phyloP scores from a whole-genome alignment of 1,140 invertebrate species.

The Anthonomus grandis region DNA sequence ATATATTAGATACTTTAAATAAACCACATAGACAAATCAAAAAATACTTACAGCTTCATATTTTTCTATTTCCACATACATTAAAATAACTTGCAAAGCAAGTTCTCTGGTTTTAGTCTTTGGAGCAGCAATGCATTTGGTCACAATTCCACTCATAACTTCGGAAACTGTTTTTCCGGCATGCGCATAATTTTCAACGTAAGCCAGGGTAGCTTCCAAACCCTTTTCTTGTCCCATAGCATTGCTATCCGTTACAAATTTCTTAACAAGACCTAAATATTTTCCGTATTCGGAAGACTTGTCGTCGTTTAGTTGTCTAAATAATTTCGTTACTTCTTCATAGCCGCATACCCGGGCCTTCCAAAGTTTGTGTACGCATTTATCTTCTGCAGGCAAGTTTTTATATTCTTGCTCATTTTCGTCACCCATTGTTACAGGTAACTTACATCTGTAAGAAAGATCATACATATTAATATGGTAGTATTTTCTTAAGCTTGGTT shows the following conservation, averaged over 20 bases:
- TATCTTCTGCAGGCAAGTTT: constrained; percentile 88
- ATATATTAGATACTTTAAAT: background rate
- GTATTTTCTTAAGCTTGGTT: too few relatives aligned
- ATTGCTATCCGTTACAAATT: constrained; percentile 94
- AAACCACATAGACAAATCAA: background rate
- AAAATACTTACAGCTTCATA: constrained; percentile 68
- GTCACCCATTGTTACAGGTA: too few relatives aligned
- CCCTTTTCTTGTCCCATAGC: constrained; percentile 95
- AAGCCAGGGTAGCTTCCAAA: constrained; percentile 84
- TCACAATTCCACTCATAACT: constrained; percentile 83
- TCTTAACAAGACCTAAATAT: constrained; percentile 88
- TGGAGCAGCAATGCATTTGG: constrained; percentile 89
- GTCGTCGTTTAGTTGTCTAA: constrained; percentile 82
- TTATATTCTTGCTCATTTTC: constrained; percentile 94
- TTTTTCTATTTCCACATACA: constrained; percentile 96
- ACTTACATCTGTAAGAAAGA: too few relatives aligned
- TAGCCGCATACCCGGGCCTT: constrained; percentile 92
- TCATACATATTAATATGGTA: too few relatives aligned
- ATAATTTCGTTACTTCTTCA: constrained; percentile 87
- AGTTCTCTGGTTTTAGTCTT: constrained; percentile 90
- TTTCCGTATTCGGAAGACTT: constrained; percentile 92
- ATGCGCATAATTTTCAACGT: constrained; percentile 81
- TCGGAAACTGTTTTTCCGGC: constrained; percentile 86
- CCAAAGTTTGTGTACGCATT: constrained; percentile 92
- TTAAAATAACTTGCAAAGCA: constrained; percentile 81